Base-by-base conservation (phyloP, 2,888 invertebrate genomes). In the Myathropa florea region DNA sequence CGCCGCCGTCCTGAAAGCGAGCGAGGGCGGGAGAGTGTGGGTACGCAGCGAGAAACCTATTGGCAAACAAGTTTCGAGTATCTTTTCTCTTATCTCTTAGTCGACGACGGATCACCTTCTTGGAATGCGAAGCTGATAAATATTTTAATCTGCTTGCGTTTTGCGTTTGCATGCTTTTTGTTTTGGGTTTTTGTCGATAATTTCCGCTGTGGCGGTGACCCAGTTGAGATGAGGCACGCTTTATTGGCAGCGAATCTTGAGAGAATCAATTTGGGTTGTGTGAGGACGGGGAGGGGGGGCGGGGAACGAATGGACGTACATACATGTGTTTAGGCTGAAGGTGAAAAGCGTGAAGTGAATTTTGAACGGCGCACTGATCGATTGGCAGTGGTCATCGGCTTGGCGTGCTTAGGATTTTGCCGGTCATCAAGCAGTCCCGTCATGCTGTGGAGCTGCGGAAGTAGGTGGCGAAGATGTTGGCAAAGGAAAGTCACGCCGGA, bases 321-420 rank as follows among this genome's bases (percentile, higher is more conserved):
- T n/a, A 46, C 46, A 46, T 46, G 46, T 46, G 46, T 46, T 46
- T 46, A n/a, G 46, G 46, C 18, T 18, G 46, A 18, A 18, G 64
- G 79, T 81, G 80, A 67, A 61, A 76, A 76, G 60, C 71, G 77
- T 78, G 72, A 72, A 61, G 18, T 72, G 72, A 71, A 65, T 77
- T 71, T 59, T 63, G 18, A 79, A 39, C 59, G 61, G n/a, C 9
- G 26, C 33, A 55, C 46, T 46, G 24, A 71, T 71, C 64, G 30
- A 64, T 77, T 79, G 64, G 71, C 63, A 46, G 60, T 78, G 53
- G 39, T 55, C 78, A 46, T 71, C 64, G 78, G 71, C 65, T 53
- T 33, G 24, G 9, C 67, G 21, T 10, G 18, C 18, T 63, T 55
- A 9, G 9, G 26, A 26, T 28, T 60, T 70, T 77, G 77, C 61